Percentiles rank a stretch among this genome's conserved stretches.
phyloP scores from a whole-genome alignment of 2,888 invertebrate species.

The Matsumyia berberina region DNA sequence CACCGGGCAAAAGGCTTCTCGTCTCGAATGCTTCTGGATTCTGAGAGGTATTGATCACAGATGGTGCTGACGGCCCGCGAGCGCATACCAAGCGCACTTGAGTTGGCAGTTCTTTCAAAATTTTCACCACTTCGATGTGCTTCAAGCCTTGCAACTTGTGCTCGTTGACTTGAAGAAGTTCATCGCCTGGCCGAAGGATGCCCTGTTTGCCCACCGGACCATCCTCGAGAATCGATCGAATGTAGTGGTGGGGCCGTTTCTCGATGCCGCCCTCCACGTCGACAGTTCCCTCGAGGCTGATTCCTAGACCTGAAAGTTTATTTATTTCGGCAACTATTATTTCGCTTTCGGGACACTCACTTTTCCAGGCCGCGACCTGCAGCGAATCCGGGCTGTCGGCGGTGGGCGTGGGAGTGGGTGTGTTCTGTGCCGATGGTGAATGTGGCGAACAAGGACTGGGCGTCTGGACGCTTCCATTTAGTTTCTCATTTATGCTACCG shows the following conservation, averaged over 20 bases:
- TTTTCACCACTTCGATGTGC: conserved; percentile 98
- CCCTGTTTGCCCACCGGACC: conserved; percentile 98
- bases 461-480: conserved; percentile 57
- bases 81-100: conserved; percentile 97
- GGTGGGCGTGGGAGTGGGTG: conserved; percentile 85
- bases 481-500: conserved; percentile 60
- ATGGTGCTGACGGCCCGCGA: conserved; percentile 86
- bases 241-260: conserved; percentile 99
- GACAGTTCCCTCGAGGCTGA: conserved; percentile 98
- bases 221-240: conserved; percentile 96
- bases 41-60: conserved; percentile 91
- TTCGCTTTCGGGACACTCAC: conserved; percentile 92
- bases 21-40: conserved; percentile 92
- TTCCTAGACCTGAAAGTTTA: conserved; percentile 97
- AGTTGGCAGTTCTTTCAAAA: conserved; percentile 95
- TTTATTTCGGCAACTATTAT: conserved; percentile 96
- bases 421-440: conserved; percentile 59
- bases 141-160: conserved; percentile 95
- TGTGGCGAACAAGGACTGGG: conserved; percentile 57
- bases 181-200: conserved; percentile 96
- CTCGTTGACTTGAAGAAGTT: conserved; percentile 98
- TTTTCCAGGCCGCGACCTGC: conserved; percentile 91
- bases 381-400: conserved; percentile 88
- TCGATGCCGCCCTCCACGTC: conserved; percentile 99
- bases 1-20: conserved; percentile 93